phyloP scores from a whole-genome alignment of 1,140 invertebrate species.

The Aphelinus certus region DNA sequence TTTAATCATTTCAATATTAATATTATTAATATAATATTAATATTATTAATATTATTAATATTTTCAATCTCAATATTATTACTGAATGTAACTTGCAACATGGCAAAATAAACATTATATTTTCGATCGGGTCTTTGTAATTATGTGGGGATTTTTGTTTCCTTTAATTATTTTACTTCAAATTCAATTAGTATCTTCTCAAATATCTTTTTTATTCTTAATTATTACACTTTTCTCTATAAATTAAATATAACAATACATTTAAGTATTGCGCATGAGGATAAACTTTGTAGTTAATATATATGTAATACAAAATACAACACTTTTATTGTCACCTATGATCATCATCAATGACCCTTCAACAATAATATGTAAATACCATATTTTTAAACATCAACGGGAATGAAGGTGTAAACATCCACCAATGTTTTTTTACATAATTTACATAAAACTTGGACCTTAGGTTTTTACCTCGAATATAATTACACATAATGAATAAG shows the following conservation, averaged over 20 bases:
- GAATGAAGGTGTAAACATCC: conserved; percentile 34
- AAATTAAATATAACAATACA: conserved; percentile 9
- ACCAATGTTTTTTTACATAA: conserved; percentile 33
- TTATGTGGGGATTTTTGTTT: conserved; percentile 37
- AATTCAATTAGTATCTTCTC: conserved; percentile 8
- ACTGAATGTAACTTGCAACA: conserved; percentile 55
- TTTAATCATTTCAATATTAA: no score
- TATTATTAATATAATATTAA: conserved; percentile 60
- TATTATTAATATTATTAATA: conserved; percentile 58
- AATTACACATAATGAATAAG: conserved; percentile 19
- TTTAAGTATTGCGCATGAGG: conserved; percentile 18
- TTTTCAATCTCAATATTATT: conserved; percentile 48
- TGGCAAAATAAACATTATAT: conserved; percentile 61
- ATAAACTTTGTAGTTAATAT: conserved; percentile 30
- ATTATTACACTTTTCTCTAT: conserved; percentile 2
- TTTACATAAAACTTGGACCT: conserved; percentile 29
- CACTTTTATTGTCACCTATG: conserved; percentile 38
- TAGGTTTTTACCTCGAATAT: conserved; percentile 32
- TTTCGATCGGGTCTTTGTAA: conserved; percentile 52
- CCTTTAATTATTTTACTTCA: conserved; percentile 38
- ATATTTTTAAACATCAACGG: conserved; percentile 29
- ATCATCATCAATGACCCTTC: conserved; percentile 23
- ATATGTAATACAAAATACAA: conserved; percentile 24
- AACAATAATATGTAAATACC: conserved; percentile 36
- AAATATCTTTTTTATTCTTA: neutral